Conservation (phyloP, 2,113 vertebrate species). For the Elgaria multicarinata region DNA sequence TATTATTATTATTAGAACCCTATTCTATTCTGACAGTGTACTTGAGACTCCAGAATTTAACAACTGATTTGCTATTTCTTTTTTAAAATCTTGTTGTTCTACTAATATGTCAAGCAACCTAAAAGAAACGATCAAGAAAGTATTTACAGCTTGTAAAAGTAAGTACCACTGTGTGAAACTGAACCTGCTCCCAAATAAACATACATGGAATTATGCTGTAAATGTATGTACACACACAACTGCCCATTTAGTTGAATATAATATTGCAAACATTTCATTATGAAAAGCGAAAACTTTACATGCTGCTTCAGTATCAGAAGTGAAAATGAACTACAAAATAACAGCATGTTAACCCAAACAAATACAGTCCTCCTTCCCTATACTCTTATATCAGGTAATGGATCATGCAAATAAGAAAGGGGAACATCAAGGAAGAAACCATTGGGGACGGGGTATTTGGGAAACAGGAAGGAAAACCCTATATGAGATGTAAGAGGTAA, state of each 20-base stretch:
- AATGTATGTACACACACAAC: not conserved
- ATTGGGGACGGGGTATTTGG: not conserved
- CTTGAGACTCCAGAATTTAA: not conserved
- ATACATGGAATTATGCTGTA: not conserved
- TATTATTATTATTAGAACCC: not conserved
- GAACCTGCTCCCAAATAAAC: not conserved
- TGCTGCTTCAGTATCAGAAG: not conserved
- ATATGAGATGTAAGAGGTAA: not conserved
- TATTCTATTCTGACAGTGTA: not conserved
- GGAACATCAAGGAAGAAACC: not conserved
- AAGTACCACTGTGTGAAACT: not conserved
- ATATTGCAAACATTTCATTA: not conserved
- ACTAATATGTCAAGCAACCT: not conserved
- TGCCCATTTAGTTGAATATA: too few species aligned
- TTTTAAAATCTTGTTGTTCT: not conserved
- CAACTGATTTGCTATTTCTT: not conserved
- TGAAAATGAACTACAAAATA: not conserved
- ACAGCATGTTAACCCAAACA: not conserved
- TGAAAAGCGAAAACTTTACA: too few species aligned
- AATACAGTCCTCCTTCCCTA: too few species aligned
- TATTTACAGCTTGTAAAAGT: not conserved
- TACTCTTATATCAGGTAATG: not conserved
- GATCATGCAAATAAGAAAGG: not conserved
- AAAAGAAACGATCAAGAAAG: not conserved
- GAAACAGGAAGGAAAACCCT: not conserved